Conservation (phyloP, 2,113 vertebrate species). For the Passerina amoena region DNA sequence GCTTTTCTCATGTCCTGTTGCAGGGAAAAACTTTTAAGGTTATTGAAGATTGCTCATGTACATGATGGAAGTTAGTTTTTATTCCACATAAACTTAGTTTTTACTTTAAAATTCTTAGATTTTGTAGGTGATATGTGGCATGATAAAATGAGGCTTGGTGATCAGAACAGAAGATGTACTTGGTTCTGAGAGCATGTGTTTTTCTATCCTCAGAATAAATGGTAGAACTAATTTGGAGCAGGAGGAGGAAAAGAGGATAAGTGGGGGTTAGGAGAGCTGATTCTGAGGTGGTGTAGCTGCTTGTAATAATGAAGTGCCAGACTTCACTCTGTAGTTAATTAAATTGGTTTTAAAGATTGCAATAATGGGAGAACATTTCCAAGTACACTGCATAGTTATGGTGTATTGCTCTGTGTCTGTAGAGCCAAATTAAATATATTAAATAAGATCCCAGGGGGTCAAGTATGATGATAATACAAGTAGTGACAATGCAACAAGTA, state of each 20-base stretch:
- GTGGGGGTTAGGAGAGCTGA: neutral
- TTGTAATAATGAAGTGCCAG: neutral
- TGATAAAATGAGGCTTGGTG: neutral
- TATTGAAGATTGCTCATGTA: neutral
- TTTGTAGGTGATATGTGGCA: neutral
- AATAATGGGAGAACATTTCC: neutral
- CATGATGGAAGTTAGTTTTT: neutral
- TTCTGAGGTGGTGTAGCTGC: neutral
- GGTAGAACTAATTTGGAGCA: neutral
- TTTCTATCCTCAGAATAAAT: neutral
- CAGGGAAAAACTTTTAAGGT: neutral
- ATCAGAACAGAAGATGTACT: neutral
- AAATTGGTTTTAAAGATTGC: constrained; percentile 1
- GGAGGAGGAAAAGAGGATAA: neutral
- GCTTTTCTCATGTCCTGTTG: neutral
- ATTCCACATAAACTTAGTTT: neutral
- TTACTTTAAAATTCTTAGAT: neutral
- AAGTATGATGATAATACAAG: neutral
- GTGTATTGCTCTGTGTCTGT: neutral
- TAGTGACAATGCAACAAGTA: neutral
- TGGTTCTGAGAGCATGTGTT: neutral
- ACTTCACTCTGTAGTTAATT: neutral
- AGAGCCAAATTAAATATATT: neutral
- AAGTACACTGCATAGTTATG: neutral
- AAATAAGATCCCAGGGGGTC: neutral